phyloP scores from a whole-genome alignment of 2,888 invertebrate species.

The Rugalucina vietnamica region DNA sequence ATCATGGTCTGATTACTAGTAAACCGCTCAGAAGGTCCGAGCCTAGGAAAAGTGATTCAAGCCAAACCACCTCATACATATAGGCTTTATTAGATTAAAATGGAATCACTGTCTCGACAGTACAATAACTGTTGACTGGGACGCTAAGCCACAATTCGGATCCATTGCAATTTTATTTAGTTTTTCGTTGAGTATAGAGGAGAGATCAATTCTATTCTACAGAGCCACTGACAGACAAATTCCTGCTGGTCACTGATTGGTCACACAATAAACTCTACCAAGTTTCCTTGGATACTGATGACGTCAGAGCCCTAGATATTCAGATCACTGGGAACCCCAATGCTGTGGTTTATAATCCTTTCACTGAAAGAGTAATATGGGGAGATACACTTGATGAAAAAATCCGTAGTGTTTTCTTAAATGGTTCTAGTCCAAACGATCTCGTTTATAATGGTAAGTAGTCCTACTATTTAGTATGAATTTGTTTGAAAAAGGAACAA shows the following conservation, averaged over 20 bases:
- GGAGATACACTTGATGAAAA: neutral
- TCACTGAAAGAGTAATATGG: slow-evolving; percentile 31
- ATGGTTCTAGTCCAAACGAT: neutral
- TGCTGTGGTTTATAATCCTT: slow-evolving; percentile 31
- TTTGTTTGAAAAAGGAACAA: too few species aligned
- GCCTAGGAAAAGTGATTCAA: too few species aligned
- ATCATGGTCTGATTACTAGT: too few species aligned
- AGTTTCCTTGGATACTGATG: slow-evolving; percentile 36
- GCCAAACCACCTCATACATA: too few species aligned
- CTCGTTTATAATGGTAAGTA: neutral
- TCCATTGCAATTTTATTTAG: too few species aligned
- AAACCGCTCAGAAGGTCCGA: too few species aligned
- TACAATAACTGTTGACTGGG: too few species aligned
- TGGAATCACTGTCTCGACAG: too few species aligned
- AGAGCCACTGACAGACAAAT: slow-evolving; percentile 38
- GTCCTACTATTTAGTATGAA: too few species aligned
- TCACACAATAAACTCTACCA: slow-evolving; percentile 50
- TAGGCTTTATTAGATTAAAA: too few species aligned
- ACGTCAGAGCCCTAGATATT: slow-evolving; percentile 27
- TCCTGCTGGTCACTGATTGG: slow-evolving; percentile 48
- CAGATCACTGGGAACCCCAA: slow-evolving; percentile 22
- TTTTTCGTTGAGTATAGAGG: too few species aligned
- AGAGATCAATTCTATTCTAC: neutral
- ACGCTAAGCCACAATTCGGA: too few species aligned
- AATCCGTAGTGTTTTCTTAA: neutral